These are phyloP conservation scores for Acrossocheilus wenchowensis DNA, from an alignment of 2,797 vertebrate species.

Conservation along the genomic window DNA sequence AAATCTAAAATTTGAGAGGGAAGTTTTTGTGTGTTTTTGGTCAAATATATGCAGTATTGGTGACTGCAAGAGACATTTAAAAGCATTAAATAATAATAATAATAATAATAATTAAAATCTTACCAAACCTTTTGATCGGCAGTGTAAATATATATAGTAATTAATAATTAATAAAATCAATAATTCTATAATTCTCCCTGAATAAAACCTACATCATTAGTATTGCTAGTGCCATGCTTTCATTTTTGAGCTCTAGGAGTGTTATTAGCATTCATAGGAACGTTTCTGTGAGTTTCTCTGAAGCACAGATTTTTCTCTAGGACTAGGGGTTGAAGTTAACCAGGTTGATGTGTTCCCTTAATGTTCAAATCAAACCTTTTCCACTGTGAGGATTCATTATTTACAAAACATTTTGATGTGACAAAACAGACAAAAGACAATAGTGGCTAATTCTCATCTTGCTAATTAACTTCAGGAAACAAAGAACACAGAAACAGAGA, in stretches of 20 bases:
- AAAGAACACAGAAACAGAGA: conserved; percentile 27
- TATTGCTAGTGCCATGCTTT: neutral
- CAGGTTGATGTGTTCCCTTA: neutral
- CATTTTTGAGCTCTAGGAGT: neutral
- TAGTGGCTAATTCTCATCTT: neutral
- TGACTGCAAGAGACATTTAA: neutral
- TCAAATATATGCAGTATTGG: neutral
- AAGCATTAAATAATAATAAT: no score
- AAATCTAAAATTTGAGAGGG: no score
- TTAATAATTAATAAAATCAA: no score
- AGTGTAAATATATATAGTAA: no score
- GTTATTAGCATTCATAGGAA: neutral
- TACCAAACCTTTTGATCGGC: no score
- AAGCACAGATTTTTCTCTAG: neutral
- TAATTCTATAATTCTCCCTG: neutral
- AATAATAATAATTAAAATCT: no score
- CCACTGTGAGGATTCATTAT: neutral
- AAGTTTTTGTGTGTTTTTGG: neutral
- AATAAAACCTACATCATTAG: neutral
- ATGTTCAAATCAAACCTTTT: neutral
- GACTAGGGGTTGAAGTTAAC: neutral
- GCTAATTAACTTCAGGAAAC: conserved; percentile 54
- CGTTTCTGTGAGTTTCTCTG: neutral
- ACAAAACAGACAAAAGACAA: conserved; percentile 29
- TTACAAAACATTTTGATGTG: neutral